Evolutionary conservation across 2,888 invertebrate species (phyloP), one percentile per base, ranked within the genome.

Genomic region (Eurytoma californica): DNA sequence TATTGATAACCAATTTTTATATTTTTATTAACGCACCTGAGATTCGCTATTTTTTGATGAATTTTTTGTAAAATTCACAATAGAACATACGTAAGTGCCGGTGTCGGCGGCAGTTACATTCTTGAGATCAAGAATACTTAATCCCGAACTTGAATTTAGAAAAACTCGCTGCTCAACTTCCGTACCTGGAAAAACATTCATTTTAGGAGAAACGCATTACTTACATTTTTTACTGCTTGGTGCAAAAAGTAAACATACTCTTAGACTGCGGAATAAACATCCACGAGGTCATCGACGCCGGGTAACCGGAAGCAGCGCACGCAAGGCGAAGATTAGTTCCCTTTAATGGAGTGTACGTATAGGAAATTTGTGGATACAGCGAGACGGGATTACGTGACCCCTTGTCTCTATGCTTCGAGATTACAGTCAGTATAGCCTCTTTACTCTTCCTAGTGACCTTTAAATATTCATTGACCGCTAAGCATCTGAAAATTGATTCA

Each of bases 281-380:
- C 92, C 91, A 91, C 69, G 85, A 84, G 73, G 91, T 84, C 74
- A 85, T 86, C 67, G 89, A 90, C 30, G 85, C 82, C 80, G 91
- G 91, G 85, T 88, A 88, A 57, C 92, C 92, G 80, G 91, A 90
- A 76, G 91, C 91, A 67, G 91, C 90, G 85, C 92, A 92, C 82
- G 90, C 92, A 80, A 92, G 84, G 72, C 87, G 87, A 68, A 91
- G 88, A 83, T 89, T 88, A 57, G 90, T 89, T 75, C 91, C 91
- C 80, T 86, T 87, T 74, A 88, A 84, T 81, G 90, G 87, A 83
- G 83, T 84, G 86, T 89, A 85, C 80, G 77, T 87, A 78, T 89
- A 86, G 51, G 86, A 86, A 77, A 85, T 79, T 86, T 90, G 90
- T 60, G 90, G 88, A 84, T 86, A 88, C 73, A 90, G 84, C 53